Conservation (phyloP, 2,113 vertebrate genomes). For the Pongo abelii region DNA sequence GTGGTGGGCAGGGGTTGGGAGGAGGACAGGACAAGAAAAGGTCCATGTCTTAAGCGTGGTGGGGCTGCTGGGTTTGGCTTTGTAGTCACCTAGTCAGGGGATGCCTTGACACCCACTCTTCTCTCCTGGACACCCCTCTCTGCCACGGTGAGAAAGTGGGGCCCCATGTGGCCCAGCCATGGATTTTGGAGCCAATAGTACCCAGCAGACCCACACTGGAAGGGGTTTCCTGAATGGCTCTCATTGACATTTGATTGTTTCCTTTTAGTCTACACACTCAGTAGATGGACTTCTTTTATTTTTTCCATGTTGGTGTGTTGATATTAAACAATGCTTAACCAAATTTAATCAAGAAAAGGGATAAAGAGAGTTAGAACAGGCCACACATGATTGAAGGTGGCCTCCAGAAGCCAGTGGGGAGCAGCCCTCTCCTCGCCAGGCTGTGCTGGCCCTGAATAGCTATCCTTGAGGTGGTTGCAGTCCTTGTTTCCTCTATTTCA, state of each 20-base stretch:
- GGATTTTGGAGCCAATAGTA: not conserved
- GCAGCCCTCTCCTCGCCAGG: too few relatives aligned
- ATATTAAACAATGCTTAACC: not conserved
- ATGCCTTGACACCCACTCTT: not conserved
- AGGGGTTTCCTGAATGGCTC: not conserved
- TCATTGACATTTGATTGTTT: not conserved
- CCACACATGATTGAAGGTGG: too few relatives aligned
- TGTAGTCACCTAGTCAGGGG: not conserved
- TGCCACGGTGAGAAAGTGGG: not conserved
- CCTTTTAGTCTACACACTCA: not conserved
- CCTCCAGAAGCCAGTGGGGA: not conserved
- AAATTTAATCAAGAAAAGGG: not conserved
- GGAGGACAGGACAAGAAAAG: not conserved
- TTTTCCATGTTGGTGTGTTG: not conserved
- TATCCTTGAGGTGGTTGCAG: too few relatives aligned
- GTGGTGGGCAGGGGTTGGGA: not conserved
- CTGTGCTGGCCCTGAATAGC: too few relatives aligned
- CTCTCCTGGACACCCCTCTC: not conserved
- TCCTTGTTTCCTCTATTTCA: not conserved
- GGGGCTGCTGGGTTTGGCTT: not conserved
- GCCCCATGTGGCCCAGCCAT: not conserved
- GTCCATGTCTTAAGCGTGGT: not conserved
- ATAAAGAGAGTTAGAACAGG: not conserved
- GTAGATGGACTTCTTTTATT: not conserved
- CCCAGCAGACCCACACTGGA: not conserved